Percentiles rank a stretch among this genome's conserved stretches.
Conservation (phyloP, 2,797 vertebrate species). For the Rhynchonycteris naso region DNA sequence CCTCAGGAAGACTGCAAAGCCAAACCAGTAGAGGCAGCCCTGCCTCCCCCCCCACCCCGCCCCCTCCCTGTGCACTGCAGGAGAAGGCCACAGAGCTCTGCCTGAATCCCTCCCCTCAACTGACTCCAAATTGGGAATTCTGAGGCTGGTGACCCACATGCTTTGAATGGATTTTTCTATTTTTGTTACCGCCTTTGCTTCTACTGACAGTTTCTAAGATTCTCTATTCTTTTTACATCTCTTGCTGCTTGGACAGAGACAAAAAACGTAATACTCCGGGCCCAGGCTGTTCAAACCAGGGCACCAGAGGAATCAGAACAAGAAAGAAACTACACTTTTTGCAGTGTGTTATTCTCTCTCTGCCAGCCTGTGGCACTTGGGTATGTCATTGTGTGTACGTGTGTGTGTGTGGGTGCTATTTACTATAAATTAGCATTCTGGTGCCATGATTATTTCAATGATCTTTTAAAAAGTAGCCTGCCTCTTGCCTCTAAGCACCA, state of each 20-base stretch:
- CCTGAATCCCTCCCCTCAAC: fast-evolving
- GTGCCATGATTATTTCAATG: background rate
- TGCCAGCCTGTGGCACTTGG: background rate
- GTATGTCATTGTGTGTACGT: background rate
- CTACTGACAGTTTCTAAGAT: slow-evolving; percentile 63
- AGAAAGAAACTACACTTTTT: background rate
- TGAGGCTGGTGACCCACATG: slow-evolving; percentile 53
- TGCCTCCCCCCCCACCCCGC: too few relatives aligned
- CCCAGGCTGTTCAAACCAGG: slow-evolving; percentile 63
- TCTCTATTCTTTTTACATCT: slow-evolving; percentile 62
- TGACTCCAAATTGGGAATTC: background rate
- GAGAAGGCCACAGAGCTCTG: background rate
- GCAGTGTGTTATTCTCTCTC: fast-evolving
- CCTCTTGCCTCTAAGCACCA: background rate
- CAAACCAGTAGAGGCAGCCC: background rate
- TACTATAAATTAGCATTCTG: background rate
- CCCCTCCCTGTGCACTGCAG: background rate
- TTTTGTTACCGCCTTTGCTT: slow-evolving; percentile 63
- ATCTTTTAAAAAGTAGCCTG: background rate
- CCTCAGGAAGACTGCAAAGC: background rate
- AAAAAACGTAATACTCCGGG: slow-evolving; percentile 35
- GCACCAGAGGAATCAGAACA: slow-evolving; percentile 49
- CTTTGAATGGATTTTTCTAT: slow-evolving; percentile 68
- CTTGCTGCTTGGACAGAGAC: slow-evolving; percentile 71
- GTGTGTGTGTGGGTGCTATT: fast-evolving